phyloP scores from a whole-genome alignment of 2,113 vertebrate genomes.

The Thinocorus orbignyianus region DNA sequence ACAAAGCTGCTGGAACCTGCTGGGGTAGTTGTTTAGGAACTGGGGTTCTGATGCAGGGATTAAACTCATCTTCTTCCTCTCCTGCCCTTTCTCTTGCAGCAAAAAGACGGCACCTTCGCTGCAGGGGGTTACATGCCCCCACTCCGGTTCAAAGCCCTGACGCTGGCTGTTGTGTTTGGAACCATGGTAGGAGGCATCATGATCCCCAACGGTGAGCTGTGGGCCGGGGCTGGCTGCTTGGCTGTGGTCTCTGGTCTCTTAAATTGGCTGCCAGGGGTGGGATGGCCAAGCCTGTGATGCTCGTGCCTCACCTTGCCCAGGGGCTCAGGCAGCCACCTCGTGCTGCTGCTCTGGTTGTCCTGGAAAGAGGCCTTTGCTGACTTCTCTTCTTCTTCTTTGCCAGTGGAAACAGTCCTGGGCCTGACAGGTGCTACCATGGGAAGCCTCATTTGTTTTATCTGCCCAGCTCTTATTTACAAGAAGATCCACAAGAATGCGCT shows the following conservation, averaged over 20 bases:
- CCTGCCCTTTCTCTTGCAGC: constrained; percentile 69
- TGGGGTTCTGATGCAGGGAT: fast-evolving
- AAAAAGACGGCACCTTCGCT: constrained; percentile 95
- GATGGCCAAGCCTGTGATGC: neutral
- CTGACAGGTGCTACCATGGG: constrained; percentile 98
- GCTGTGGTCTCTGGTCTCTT: neutral
- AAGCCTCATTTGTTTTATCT: constrained; percentile 98
- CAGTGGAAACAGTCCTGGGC: constrained; percentile 96
- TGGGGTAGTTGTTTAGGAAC: neutral
- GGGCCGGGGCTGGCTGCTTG: neutral
- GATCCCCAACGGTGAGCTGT: constrained; percentile 87
- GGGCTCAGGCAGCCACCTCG: fast-evolving
- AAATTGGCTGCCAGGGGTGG: neutral
- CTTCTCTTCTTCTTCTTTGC: constrained; percentile 8
- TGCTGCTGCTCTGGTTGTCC: neutral
- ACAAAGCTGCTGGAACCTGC: neutral
- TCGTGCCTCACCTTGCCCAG: fast-evolving
- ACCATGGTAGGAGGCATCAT: constrained; percentile 97
- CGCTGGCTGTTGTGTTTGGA: constrained; percentile 91
- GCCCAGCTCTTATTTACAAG: constrained; percentile 94
- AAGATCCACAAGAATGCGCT: constrained; percentile 90
- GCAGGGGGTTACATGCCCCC: constrained; percentile 98
- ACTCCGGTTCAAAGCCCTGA: constrained; percentile 94
- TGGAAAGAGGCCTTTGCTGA: neutral
- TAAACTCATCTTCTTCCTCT: neutral